Percentiles rank a stretch among this genome's conserved stretches.
Evolutionary conservation across 2,888 invertebrate genomes (phyloP).

Genomic region (Xylocampa areola): DNA sequence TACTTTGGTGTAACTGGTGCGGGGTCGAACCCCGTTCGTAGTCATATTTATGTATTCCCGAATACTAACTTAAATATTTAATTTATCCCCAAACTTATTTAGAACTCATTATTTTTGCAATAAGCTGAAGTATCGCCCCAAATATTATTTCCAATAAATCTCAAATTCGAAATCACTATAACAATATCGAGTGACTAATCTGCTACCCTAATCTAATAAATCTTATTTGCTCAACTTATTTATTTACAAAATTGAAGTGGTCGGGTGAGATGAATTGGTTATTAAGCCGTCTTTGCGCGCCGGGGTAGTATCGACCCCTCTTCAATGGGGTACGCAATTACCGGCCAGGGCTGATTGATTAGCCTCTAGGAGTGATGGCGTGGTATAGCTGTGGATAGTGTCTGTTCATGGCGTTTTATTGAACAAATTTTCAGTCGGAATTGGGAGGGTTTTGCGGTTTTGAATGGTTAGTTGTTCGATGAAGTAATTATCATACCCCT

Average conservation of each 20-base stretch:
- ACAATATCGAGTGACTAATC: neutral
- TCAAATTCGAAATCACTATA: too few species aligned
- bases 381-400: slow-evolving; percentile 19
- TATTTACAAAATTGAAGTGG: slow-evolving; percentile 52
- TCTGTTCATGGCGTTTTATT: slow-evolving; percentile 28
- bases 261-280: slow-evolving; percentile 49
- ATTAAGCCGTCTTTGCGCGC: slow-evolving; percentile 40
- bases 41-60: too few species aligned
- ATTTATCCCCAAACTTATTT: too few species aligned
- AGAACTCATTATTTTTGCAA: too few species aligned
- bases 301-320: slow-evolving; percentile 15
- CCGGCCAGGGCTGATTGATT: slow-evolving; percentile 50
- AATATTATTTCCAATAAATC: too few species aligned
- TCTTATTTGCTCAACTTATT: slow-evolving; percentile 43
- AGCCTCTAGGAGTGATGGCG: slow-evolving; percentile 44
- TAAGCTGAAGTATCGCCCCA: too few species aligned
- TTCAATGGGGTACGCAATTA: slow-evolving; percentile 24
- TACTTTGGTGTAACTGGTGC: too few species aligned
- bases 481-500: too few species aligned
- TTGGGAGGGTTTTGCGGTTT: slow-evolving; percentile 16
- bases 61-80: too few species aligned
- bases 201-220: slow-evolving; percentile 21
- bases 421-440: slow-evolving; percentile 31
- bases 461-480: too few species aligned
- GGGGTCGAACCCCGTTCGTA: too few species aligned